These are phyloP conservation scores for Actinia tenebrosa DNA, from an alignment of 64 coral and sea anemone genomes.

Conservation along the genomic window DNA sequence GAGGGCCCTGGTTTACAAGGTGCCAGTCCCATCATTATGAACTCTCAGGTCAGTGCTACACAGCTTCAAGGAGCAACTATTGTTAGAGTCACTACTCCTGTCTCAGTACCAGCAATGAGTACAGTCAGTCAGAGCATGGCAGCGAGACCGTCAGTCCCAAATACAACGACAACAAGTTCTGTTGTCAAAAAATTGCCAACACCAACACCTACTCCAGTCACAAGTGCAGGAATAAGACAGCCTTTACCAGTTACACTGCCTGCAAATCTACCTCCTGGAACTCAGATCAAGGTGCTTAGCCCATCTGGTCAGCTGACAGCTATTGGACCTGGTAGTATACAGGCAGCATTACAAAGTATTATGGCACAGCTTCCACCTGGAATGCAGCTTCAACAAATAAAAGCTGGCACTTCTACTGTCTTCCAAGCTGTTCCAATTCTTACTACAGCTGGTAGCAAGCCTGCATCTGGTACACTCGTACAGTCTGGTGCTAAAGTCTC, in stretches of 20 bases:
- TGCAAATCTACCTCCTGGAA: slow-evolving; percentile 67
- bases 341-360: slow-evolving; percentile 72
- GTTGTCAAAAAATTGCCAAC: slow-evolving; percentile 38
- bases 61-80: slow-evolving; percentile 76
- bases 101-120: slow-evolving; percentile 28
- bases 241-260: slow-evolving; percentile 61
- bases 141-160: slow-evolving; percentile 54
- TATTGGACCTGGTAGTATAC: slow-evolving; percentile 78
- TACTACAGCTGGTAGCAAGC: background rate
- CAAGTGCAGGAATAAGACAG: slow-evolving; percentile 34
- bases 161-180: slow-evolving; percentile 39
- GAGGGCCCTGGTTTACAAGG: slow-evolving; percentile 81
- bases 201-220: slow-evolving; percentile 29
- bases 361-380: slow-evolving; percentile 45
- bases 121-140: slow-evolving; percentile 34
- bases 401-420: slow-evolving; percentile 33
- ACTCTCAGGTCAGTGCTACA: slow-evolving; percentile 59
- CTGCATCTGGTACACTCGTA: background rate
- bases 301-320: slow-evolving; percentile 79
- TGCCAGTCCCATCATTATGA: slow-evolving; percentile 67
- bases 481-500: background rate
- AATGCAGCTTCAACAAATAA: slow-evolving; percentile 50
- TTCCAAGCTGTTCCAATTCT: slow-evolving; percentile 17
- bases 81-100: slow-evolving; percentile 67
- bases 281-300: slow-evolving; percentile 74